Evolutionary conservation across 2,797 vertebrate species (phyloP).

Genomic region (Myotis planiceps): DNA sequence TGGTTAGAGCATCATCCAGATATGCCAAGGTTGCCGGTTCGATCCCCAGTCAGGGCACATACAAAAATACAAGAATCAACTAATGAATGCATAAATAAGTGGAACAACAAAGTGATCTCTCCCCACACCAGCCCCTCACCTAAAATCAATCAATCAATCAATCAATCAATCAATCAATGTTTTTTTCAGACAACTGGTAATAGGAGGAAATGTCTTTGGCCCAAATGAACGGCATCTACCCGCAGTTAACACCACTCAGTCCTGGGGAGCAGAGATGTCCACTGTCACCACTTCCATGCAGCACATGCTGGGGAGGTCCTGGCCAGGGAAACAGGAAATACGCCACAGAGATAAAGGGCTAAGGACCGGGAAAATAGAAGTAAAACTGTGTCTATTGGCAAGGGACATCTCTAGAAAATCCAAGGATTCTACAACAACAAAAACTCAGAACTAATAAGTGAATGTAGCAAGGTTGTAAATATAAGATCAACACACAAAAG

Average conservation of each 20-base stretch:
- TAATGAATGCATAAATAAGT: neutral
- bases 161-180: neutral
- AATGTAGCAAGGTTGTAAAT: neutral
- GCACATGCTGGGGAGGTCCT: neutral
- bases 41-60: neutral
- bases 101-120: neutral
- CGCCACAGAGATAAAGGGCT: neutral
- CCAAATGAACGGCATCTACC: neutral
- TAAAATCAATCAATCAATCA: neutral
- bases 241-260: neutral
- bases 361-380: neutral
- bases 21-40: neutral
- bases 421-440: neutral
- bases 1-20: neutral
- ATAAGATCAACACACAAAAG: neutral
- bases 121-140: too few species aligned
- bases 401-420: neutral
- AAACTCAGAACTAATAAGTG: neutral
- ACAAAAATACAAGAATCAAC: neutral
- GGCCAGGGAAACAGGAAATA: neutral
- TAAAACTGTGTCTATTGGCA: neutral
- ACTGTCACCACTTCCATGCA: neutral
- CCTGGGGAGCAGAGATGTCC: neutral
- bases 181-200: neutral
- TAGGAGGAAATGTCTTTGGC: neutral